phyloP scores from a whole-genome alignment of 2,797 vertebrate genomes.

The Epinephelus malabaricus region DNA sequence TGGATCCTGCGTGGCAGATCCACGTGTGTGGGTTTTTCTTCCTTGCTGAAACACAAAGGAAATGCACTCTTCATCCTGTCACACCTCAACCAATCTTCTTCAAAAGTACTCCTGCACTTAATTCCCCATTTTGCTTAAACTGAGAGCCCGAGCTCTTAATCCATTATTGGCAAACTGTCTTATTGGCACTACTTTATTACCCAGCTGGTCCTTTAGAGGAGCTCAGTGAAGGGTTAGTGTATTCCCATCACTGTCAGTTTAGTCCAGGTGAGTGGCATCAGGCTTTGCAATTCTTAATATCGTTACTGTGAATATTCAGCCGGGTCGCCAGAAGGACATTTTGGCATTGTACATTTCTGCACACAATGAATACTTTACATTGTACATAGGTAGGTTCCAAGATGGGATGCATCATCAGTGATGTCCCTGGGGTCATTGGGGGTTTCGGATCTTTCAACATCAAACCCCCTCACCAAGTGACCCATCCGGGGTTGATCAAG shows the following conservation, averaged over 20 bases:
- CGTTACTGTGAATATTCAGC: neutral
- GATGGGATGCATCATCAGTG: no score
- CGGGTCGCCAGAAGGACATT: no score
- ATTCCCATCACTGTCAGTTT: conserved; percentile 22
- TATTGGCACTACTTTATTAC: conserved; percentile 50
- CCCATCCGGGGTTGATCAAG: no score
- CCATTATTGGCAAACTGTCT: conserved; percentile 67
- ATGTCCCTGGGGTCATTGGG: no score
- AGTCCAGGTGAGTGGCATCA: neutral
- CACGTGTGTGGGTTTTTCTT: neutral
- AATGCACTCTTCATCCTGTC: neutral
- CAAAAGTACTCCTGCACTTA: conserved; percentile 36
- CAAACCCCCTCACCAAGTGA: no score
- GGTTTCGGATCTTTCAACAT: no score
- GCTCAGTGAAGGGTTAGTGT: conserved; percentile 22
- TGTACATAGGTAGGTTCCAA: no score
- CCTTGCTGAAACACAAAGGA: neutral
- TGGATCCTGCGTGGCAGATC: neutral
- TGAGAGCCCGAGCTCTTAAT: conserved; percentile 53
- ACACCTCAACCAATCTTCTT: conserved; percentile 23
- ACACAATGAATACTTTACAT: no score
- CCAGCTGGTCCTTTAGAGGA: conserved; percentile 13
- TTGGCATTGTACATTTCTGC: no score
- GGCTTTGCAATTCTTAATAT: neutral
- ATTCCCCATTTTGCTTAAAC: conserved; percentile 53